Base-by-base conservation (phyloP, 2,888 invertebrate species). In the Oligia fasciuncula region DNA sequence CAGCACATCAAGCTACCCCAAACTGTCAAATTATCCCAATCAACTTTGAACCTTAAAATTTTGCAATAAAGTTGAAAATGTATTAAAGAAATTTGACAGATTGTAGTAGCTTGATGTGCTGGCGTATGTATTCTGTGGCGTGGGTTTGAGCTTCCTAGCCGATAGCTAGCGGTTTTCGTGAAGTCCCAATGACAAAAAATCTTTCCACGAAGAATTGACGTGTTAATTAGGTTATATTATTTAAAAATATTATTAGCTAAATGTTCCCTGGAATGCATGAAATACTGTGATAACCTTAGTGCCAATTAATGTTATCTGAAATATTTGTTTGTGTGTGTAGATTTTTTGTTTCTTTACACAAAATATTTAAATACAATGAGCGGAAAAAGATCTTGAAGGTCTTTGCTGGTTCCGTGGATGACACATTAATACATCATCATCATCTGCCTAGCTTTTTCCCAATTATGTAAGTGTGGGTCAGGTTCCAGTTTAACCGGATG, bases 211-310 rank as follows among this genome's bases (percentile, higher is more conserved):
- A 62, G 1, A 51, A 2, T 62, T 14, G 23, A 65, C 17, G n/a
- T 29, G 17, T 62, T 51, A 29, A 60, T 29, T 35, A 65, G 29
- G 49, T 49, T 51, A 60, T 60, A 67, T 65, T 51, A 29, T 43
- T 29, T 49, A 0, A 2, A 43, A 68, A n/a, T 2, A 66, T 49
- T 35, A 68, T 13, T 9, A 14, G 14, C 43, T 62, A 43, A 35
- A 14, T 69, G 60, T 77, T 40, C 5, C 40, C 40, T 43, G 60
- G 67, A 67, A 54, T 63, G 9, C 35, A 13, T 17, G 43, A 62
- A 43, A 54, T 14, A 54, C 9, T 68, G 23, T 54, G 78, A 78
- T 78, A 68, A 79, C 79, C 79, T 67, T 23, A 67, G 67, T 78
- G 43, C 35, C 19, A 65, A 19, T 29, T 46, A 54, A 63, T 69